Base-by-base conservation (phyloP, 2,888 invertebrate species). In the Diarsia mendica region DNA sequence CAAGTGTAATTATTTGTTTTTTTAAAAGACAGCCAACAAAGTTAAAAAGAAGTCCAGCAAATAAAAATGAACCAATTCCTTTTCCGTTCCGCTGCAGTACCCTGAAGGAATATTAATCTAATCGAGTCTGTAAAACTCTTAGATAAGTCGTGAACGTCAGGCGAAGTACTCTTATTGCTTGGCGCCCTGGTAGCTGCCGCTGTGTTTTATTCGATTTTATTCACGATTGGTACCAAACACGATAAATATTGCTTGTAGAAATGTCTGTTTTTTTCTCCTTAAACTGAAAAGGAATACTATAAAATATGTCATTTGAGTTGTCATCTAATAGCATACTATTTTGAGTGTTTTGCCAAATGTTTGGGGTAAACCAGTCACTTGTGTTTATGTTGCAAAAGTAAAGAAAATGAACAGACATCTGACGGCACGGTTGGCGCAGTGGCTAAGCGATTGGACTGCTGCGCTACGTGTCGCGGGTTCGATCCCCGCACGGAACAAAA, bases 161-260 rank as follows among this genome's bases (percentile, higher is more conserved):
- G 15, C 61, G 15, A 49, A 74, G 20, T 55, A 44, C 61, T 61
- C 13, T 44, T 66, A 61, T 66, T 73, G 61, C 46, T 61, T 55
- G 60, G n/a, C 73, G 23, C 9, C 20, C n/a, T 39, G 11, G 44
- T 49, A 48, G 39, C 39, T 44, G 39, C 28, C 49, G 28, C 44
- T 51, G n/a, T 61, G 44, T 53, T 77, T 80, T 11, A 79, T 72
- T 72, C 46, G 48, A 74, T 67, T 63, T 74, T 66, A 61, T 74
- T 49, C 61, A 28, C 49, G 49, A 67, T 49, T 67, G 23, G 33
- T 61, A 51, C 23, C 60, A 53, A 72, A 33, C 28, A 69, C 44
- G 1, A 51, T 33, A 33, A 75, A 63, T 58, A 49, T 75, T 67
- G 53, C 4, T 39, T 53, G 39, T 53, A 53, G 28, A 66, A 48